Conservation (phyloP, 2,797 vertebrate genomes). For the Mionectes olivaceus region DNA sequence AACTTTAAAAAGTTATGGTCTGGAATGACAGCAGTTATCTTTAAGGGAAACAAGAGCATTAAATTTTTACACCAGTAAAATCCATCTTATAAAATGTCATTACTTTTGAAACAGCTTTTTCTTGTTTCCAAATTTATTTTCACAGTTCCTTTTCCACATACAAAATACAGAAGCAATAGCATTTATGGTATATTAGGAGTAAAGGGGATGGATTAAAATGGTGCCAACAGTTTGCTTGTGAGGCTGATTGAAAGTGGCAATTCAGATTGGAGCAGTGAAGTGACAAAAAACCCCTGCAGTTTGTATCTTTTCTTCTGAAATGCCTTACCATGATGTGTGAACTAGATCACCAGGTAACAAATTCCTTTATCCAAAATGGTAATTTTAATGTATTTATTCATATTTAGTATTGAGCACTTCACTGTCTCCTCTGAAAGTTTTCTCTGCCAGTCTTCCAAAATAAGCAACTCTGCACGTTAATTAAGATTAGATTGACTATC, state of each 20-base stretch:
- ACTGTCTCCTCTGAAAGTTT: neutral
- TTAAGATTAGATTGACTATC: neutral
- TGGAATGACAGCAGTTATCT: neutral
- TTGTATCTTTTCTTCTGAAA: neutral
- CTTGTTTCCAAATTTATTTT: neutral
- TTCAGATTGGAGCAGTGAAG: neutral
- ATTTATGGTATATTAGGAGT: neutral
- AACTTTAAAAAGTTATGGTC: neutral
- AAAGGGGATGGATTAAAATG: neutral
- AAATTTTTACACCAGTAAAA: neutral
- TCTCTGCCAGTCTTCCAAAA: neutral
- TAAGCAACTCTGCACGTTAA: neutral
- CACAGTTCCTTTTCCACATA: neutral
- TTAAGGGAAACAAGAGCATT: neutral
- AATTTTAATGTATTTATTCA: neutral
- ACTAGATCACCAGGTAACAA: neutral
- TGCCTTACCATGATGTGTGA: neutral
- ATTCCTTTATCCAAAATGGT: neutral
- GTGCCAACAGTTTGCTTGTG: neutral
- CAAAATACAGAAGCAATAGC: neutral
- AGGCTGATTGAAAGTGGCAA: neutral
- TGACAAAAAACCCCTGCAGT: fast-evolving
- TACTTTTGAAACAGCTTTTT: neutral
- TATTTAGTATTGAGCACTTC: neutral
- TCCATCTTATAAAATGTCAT: neutral